phyloP scores from a whole-genome alignment of 2,797 vertebrate genomes.

The Sebastes vulpes region DNA sequence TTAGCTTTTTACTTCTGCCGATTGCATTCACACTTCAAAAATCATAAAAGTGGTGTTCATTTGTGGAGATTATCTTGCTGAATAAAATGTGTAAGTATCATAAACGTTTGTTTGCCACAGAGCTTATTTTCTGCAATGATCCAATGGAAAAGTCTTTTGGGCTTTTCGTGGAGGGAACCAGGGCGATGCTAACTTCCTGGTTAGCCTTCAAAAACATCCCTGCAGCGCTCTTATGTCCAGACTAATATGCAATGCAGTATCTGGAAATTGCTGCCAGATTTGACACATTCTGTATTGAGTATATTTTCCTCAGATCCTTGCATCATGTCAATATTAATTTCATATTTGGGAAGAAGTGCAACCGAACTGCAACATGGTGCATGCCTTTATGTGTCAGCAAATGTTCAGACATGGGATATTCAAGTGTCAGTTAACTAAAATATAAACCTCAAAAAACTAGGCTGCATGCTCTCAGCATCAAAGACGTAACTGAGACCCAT shows the following conservation, averaged over 20 bases:
- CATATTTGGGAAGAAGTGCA: constrained; percentile 26
- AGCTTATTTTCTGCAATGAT: no score
- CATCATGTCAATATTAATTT: constrained; percentile 27
- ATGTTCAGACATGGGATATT: constrained; percentile 48
- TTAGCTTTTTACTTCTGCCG: no score
- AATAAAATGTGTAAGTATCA: no score
- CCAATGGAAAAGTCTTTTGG: no score
- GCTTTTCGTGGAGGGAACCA: no score
- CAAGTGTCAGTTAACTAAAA: constrained; percentile 54
- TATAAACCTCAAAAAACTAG: constrained; percentile 57
- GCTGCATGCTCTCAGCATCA: constrained; percentile 25
- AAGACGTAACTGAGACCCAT: constrained; percentile 32
- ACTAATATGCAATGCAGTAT: constrained; percentile 10
- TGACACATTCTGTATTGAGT: neutral
- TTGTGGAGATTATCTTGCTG: no score
- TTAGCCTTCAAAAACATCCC: no score
- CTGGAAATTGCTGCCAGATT: neutral
- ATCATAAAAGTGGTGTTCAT: no score
- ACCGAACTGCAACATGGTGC: neutral
- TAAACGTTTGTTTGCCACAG: no score
- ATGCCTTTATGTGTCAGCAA: neutral
- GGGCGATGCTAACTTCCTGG: no score
- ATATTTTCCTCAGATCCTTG: neutral
- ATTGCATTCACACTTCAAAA: no score
- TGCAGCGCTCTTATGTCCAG: no score